Evolutionary conservation across 2,888 invertebrate species (phyloP), one percentile per base, ranked within the genome.

Genomic region (Napeogenes inachia): DNA sequence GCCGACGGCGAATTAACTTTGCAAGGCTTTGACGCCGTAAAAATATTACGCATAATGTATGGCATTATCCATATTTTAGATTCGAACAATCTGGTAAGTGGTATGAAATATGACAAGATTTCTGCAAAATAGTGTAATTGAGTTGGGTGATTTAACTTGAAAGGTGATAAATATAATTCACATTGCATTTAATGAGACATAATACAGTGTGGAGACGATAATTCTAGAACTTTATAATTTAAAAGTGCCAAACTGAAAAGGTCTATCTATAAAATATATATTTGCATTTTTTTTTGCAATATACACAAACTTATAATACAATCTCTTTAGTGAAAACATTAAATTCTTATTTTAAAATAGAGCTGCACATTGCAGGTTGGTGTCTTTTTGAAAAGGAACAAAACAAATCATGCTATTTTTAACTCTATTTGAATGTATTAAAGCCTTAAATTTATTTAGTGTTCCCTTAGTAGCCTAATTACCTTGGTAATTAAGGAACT

Each of bases 1-100:
- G 77, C 77, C 74, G 72, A 73, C 71, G 79, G 81, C 76, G 77
- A 80, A 80, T 79, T 84, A 76, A 79, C 77, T 78, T 76, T 70
- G 75, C 70, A 75, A 81, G 79, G 77, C 65, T 77, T 75, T 73
- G 75, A 70, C 75, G 76, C 70, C 70, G 75, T 79, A 77, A 76
- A 80, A 81, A 77, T 78, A 78, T 82, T 77, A 79, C 73, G 70
- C 70, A 72, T 74, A 76, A 73, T 71, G 68, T 72, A 72, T 71
- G 71, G 66, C 68, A 71, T 76, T 72, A 77, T 73, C 61, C 69
- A 63, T 66, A 62, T 65, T 67, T 62, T 63, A 57, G 59, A 55
- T 59, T 63, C 61, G 57, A 59, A 57, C 62, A 62, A 64, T 67
- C 64, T 64, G 59, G 60, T 64, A 64, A 65, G 67, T 65, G 63